Conservation (phyloP, 2,888 invertebrate species). For the Nebria brevicollis region DNA sequence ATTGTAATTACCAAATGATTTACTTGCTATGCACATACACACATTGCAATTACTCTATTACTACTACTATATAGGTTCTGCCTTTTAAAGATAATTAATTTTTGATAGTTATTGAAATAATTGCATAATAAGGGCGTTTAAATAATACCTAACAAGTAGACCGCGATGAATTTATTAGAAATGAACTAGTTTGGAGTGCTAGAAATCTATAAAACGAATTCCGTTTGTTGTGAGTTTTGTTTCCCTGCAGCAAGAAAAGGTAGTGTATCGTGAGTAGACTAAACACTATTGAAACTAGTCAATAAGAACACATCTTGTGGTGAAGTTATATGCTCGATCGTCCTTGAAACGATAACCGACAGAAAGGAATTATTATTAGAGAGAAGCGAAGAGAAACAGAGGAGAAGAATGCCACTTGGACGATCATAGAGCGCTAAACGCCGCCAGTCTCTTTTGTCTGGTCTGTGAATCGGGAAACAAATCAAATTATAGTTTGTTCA, state of each 20-base stretch:
- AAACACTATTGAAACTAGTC: not conserved
- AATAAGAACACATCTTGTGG: conserved; percentile 7
- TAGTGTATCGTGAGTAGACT: conserved; percentile 12
- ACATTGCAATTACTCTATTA: not conserved
- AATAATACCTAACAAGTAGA: too few relatives aligned
- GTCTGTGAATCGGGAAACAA: conserved; percentile 21
- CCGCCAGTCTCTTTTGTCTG: conserved; percentile 13
- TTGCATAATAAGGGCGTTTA: too few relatives aligned
- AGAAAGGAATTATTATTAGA: conserved; percentile 21
- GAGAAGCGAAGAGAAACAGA: not conserved
- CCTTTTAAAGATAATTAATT: too few relatives aligned
- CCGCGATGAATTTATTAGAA: too few relatives aligned
- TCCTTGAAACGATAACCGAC: conserved; percentile 23
- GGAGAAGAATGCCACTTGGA: conserved; percentile 15
- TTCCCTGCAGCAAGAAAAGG: not conserved
- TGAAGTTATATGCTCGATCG: not conserved
- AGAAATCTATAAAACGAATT: too few relatives aligned
- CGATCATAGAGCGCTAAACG: conserved; percentile 18
- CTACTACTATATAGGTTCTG: too few relatives aligned
- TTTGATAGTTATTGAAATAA: too few relatives aligned
- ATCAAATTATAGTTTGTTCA: conserved; percentile 21
- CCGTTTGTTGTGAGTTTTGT: not conserved
- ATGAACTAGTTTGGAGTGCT: too few relatives aligned
- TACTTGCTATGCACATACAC: not conserved
- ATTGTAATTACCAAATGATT: conserved; percentile 6